phyloP scores from a whole-genome alignment of 2,113 vertebrate species.

The Aptenodytes forsteri region DNA sequence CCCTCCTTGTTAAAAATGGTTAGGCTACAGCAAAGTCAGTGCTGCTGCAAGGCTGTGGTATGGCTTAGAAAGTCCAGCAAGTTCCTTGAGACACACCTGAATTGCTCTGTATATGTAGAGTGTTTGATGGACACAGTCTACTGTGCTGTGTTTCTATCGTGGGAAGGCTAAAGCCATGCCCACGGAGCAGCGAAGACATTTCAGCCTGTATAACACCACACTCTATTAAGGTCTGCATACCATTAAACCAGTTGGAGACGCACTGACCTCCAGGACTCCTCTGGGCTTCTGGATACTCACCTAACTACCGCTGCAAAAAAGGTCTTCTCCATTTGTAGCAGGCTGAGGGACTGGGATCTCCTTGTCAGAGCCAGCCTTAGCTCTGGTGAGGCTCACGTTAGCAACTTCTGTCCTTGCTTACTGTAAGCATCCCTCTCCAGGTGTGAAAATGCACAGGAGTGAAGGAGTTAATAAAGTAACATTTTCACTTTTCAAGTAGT shows the following conservation, averaged over 20 bases:
- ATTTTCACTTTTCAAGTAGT: neutral
- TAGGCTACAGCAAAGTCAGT: neutral
- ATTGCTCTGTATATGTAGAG: neutral
- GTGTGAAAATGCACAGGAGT: neutral
- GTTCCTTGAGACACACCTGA: neutral
- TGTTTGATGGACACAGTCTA: neutral
- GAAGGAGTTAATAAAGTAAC: neutral
- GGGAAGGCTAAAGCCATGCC: neutral
- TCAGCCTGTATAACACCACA: neutral
- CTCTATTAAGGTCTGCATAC: neutral
- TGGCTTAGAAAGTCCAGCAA: neutral
- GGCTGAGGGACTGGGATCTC: neutral
- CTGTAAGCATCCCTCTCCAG: neutral
- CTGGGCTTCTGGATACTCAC: neutral
- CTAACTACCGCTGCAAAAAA: neutral
- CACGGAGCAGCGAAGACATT: neutral
- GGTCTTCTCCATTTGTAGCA: neutral
- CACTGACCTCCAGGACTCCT: neutral
- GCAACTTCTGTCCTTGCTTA: neutral
- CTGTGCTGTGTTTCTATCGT: neutral
- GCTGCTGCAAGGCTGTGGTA: neutral
- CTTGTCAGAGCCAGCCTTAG: neutral
- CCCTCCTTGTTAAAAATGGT: neutral
- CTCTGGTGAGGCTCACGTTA: neutral
- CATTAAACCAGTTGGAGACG: neutral